A percentile compares a stretch with the other conserved stretches of the same genome.
These are phyloP conservation scores for Pogoniulus pusillus DNA, from an alignment of 2,797 vertebrate genomes.

Conservation along the genomic window DNA sequence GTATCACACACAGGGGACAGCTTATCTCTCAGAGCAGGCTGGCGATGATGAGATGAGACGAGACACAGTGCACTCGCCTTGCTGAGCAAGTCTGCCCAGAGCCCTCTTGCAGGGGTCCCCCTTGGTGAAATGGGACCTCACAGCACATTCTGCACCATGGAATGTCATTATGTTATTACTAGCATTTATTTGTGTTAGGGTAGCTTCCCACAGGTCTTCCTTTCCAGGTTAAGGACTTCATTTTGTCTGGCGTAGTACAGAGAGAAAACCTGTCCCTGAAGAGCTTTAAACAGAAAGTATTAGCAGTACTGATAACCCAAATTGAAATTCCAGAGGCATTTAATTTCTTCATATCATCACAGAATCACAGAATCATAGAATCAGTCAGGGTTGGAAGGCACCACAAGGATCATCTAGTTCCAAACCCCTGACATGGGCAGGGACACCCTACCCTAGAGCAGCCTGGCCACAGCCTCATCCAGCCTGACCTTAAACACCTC, in stretches of 20 bases:
- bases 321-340: neutral
- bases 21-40: neutral
- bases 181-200: neutral
- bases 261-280: neutral
- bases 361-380: too few species aligned
- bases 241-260: neutral
- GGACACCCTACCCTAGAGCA: too few species aligned
- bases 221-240: neutral
- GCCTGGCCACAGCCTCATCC: too few species aligned
- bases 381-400: too few species aligned
- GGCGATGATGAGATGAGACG: neutral
- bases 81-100: neutral
- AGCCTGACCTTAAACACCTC: too few species aligned
- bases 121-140: neutral
- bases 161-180: neutral
- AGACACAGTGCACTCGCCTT: neutral
- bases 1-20: neutral
- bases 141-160: neutral
- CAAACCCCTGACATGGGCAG: too few species aligned
- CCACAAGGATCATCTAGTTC: too few species aligned
- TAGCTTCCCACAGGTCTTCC: neutral
- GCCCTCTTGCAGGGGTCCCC: neutral
- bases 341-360: neutral
- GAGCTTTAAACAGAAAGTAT: neutral
- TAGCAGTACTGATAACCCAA: neutral